Base-by-base conservation (phyloP, 1,140 invertebrate genomes). In the Magallana ariakensis region DNA sequence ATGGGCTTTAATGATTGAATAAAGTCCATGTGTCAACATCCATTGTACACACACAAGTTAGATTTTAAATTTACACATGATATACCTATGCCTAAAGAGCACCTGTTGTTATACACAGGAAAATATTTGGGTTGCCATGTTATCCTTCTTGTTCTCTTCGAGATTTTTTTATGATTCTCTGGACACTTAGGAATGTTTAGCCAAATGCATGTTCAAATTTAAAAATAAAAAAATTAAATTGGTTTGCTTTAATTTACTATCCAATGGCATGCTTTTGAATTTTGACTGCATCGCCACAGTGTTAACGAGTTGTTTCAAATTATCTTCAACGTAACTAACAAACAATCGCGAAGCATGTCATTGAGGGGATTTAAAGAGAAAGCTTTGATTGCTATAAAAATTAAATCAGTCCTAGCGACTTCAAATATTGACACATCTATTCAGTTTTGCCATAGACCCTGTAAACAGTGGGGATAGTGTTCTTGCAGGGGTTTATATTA, bases 381-480 rank as follows among this genome's bases (percentile, higher is more conserved):
- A 75, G 26, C 22, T 26, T 60, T 60, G 58, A 60, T 26, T 75
- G 66, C 33, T 26, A 26, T 75, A 11, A 75, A 75, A 26, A 75
- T 75, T 75, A 75, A 75, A 75, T 26, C 66, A 75, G 66, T 13
- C 11, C 33, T 33, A 22, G 66, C 1, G 22, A 46, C 22, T 26
- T 75, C 33, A 75, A 75, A 75, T 75, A 75, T 75, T 75, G 66
- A 75, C 66, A 75, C 22, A 33, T 8, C 19, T 75, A 75, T 75
- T 75, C 66, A 75, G 66, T 75, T 75, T 26, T 26, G 10, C 15
- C 8, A 75, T 26, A 33, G 33, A 75, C 66, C 33, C 22, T 75
- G n/a, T 26, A 75, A 26, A 26, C 33, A 46, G 33, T 4, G 33
- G 10, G 22, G 66, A 75, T 33, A 26, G 66, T 16, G 58, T 19